Evolutionary conservation across 1,140 invertebrate species (phyloP).

Genomic region (Melipona quadrifasciata): DNA sequence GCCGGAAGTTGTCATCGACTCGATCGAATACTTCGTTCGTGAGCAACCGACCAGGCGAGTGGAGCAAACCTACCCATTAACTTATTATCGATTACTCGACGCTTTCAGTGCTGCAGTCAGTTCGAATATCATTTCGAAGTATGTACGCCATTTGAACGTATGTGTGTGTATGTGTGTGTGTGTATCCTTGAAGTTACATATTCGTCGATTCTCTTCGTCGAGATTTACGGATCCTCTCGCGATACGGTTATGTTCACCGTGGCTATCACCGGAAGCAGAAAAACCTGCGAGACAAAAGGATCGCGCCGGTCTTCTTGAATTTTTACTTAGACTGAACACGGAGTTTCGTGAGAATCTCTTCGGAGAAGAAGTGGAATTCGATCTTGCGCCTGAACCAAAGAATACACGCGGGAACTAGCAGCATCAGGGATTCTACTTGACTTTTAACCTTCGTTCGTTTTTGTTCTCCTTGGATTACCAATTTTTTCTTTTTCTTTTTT

Average conservation of each 20-base stretch:
- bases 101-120: constrained; percentile 11
- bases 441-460: not conserved
- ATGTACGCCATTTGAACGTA: too few relatives aligned
- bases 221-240: not conserved
- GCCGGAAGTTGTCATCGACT: constrained; percentile 64
- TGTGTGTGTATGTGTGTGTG: too few relatives aligned
- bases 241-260: not conserved
- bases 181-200: too few relatives aligned
- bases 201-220: too few relatives aligned
- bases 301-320: not conserved
- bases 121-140: not conserved
- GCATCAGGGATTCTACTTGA: not conserved
- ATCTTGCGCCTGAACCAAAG: constrained; percentile 23
- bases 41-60: constrained; percentile 31
- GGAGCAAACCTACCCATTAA: constrained; percentile 63
- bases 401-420: constrained; percentile 40
- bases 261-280: not conserved
- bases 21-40: constrained; percentile 53
- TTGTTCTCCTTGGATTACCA: not conserved
- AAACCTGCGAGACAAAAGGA: not conserved
- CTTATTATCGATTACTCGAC: constrained; percentile 70
- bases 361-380: constrained; percentile 9
- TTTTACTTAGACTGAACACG: not conserved
- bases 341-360: constrained; percentile 24
- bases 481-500: too few relatives aligned